These are phyloP conservation scores for Spondyliosoma cantharus DNA, from an alignment of 2,797 vertebrate species.

Conservation along the genomic window DNA sequence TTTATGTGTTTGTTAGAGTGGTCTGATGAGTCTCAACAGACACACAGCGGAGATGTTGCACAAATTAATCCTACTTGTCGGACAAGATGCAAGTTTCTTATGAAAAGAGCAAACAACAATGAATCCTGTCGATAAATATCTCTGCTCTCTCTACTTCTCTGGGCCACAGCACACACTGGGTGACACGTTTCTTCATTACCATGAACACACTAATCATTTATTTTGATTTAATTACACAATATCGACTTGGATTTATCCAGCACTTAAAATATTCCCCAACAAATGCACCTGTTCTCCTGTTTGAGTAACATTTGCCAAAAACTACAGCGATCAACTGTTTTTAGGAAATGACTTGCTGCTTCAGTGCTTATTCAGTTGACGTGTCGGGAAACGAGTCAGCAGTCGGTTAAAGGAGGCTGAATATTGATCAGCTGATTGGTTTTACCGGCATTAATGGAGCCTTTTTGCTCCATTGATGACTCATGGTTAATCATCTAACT, in stretches of 20 bases:
- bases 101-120: not conserved
- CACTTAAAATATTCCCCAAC: not conserved
- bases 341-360: not conserved
- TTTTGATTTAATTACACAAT: not conserved
- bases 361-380: too few relatives aligned
- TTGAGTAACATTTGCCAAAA: not conserved
- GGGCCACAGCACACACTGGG: not conserved
- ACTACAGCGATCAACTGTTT: not conserved
- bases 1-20: slow-evolving; percentile 1
- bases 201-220: too few relatives aligned
- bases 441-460: too few relatives aligned
- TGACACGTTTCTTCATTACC: too few relatives aligned
- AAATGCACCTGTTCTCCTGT: not conserved
- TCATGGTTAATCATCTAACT: too few relatives aligned
- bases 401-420: too few relatives aligned
- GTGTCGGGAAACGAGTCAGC: too few relatives aligned
- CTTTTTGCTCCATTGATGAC: too few relatives aligned
- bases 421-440: too few relatives aligned
- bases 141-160: not conserved
- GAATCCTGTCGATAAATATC: not conserved
- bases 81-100: not conserved
- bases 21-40: slow-evolving; percentile 9
- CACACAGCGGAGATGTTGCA: too few relatives aligned
- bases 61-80: not conserved
- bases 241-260: not conserved